Evolutionary conservation across 2,888 invertebrate species (phyloP).

Genomic region (Pharmacophagus antenor): DNA sequence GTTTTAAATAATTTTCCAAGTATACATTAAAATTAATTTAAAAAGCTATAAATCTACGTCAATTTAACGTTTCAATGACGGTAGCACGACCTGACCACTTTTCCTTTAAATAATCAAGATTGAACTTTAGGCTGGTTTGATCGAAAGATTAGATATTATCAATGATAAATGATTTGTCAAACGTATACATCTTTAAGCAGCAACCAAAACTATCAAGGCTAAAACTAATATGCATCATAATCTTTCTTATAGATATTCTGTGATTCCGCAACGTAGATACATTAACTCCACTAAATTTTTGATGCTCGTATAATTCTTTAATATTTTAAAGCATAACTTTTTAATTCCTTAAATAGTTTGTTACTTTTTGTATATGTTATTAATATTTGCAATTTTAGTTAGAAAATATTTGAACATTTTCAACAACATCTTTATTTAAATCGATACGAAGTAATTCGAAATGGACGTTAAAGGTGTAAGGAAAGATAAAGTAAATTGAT

Average conservation of each 20-base stretch:
- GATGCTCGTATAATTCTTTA: too few species aligned
- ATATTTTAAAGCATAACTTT: too few species aligned
- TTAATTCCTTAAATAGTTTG: conserved; percentile 1
- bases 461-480: not conserved
- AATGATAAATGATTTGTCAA: conserved; percentile 26
- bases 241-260: not conserved
- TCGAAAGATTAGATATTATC: conserved; percentile 43
- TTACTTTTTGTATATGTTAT: too few species aligned
- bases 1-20: not conserved
- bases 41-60: conserved; percentile 45
- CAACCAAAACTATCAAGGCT: conserved; percentile 17
- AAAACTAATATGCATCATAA: conserved; percentile 18
- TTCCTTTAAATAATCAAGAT: conserved; percentile 44
- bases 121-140: conserved; percentile 46
- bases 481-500: conserved; percentile 15
- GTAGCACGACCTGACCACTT: conserved; percentile 45
- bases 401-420: not conserved
- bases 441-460: not conserved
- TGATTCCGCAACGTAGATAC: conserved; percentile 8
- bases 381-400: not conserved
- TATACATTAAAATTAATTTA: not conserved
- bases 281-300: not conserved
- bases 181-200: conserved; percentile 15
- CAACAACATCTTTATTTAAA: not conserved
- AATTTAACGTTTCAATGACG: conserved; percentile 37